Percentiles rank a stretch among this genome's conserved stretches.
Evolutionary conservation across 2,888 invertebrate genomes (phyloP).

Genomic region (Tolmerus cingulatus): DNA sequence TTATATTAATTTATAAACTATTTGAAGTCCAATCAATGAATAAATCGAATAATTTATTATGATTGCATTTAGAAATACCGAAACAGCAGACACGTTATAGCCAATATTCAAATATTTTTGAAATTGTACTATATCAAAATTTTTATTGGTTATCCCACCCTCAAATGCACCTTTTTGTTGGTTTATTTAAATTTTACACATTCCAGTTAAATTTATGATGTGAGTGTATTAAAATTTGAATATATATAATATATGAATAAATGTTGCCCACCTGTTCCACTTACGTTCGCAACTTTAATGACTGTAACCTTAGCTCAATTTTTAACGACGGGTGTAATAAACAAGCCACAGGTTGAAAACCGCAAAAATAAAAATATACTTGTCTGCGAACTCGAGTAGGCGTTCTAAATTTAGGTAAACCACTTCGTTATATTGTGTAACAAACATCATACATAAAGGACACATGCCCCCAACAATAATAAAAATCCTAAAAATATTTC

Average conservation of each 20-base stretch:
- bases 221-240: background rate
- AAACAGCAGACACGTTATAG: too few relatives aligned
- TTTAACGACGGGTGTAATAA: background rate
- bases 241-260: background rate
- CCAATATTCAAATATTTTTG: too few relatives aligned
- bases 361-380: background rate
- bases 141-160: background rate
- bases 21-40: background rate
- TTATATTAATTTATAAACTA: too few relatives aligned
- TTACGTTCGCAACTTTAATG: background rate
- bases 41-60: background rate
- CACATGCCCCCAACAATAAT: background rate
- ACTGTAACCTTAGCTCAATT: background rate
- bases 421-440: background rate
- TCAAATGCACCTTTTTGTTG: background rate
- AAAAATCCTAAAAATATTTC: background rate
- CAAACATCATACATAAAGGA: background rate
- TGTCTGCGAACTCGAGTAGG: background rate
- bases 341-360: background rate
- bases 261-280: background rate
- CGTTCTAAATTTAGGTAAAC: background rate
- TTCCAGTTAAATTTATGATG: background rate
- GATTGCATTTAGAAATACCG: background rate
- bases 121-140: background rate
- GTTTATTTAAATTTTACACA: background rate